phyloP scores from a whole-genome alignment of 1,140 invertebrate species.

The Berghia stephanieae region DNA sequence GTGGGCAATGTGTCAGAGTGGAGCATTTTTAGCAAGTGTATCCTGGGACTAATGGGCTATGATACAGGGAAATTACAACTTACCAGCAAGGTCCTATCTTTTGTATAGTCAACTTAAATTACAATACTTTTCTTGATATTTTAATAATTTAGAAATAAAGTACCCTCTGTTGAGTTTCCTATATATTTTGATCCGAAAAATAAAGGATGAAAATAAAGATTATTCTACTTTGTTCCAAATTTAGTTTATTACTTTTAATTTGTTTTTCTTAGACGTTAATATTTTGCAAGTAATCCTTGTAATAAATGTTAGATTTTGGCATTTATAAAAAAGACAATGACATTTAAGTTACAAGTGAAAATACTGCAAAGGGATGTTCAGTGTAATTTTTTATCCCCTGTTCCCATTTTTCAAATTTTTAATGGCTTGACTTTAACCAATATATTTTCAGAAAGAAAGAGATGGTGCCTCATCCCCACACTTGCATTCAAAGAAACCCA shows the following conservation, averaged over 20 bases:
- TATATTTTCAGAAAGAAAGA: slow-evolving; percentile 64
- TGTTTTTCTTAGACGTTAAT: too few species aligned
- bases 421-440: background rate
- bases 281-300: too few species aligned
- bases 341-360: too few species aligned
- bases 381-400: background rate
- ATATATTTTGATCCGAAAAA: too few species aligned
- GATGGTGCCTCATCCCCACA: slow-evolving; percentile 64
- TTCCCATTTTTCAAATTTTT: background rate
- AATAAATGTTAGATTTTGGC: too few species aligned
- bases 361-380: too few species aligned
- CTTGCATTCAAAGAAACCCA: slow-evolving; percentile 71
- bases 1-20: slow-evolving; percentile 82
- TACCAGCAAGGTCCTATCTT: slow-evolving; percentile 52
- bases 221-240: too few species aligned
- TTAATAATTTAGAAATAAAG: background rate
- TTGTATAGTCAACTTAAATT: background rate
- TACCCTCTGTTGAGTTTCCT: too few species aligned
- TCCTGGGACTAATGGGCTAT: slow-evolving; percentile 76
- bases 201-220: too few species aligned
- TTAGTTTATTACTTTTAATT: too few species aligned
- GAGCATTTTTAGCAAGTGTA: slow-evolving; percentile 76
- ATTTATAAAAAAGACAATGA: too few species aligned
- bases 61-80: slow-evolving; percentile 75
- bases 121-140: background rate